phyloP scores from a whole-genome alignment of 2,113 vertebrate species.

The Petrocephalus zakoni region DNA sequence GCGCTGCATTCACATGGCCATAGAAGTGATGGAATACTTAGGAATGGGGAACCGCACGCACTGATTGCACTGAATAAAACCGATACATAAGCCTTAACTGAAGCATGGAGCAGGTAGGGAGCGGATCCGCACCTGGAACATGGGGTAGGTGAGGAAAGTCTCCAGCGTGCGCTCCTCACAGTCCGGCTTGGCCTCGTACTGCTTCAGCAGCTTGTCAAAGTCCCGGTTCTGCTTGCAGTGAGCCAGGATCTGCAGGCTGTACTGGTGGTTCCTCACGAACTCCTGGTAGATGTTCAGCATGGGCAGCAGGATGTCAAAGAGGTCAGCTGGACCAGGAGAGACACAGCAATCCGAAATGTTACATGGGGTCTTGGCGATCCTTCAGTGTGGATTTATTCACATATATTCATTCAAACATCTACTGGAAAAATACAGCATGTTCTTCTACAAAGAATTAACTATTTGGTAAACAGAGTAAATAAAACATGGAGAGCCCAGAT shows the following conservation, averaged over 20 bases:
- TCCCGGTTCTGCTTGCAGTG: slow-evolving; percentile 98
- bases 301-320: slow-evolving; percentile 96
- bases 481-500: background rate
- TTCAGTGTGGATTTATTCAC: background rate
- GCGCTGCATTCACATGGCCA: background rate
- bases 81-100: background rate
- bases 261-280: slow-evolving; percentile 97
- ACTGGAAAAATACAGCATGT: background rate
- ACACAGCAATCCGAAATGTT: background rate
- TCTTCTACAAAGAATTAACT: background rate
- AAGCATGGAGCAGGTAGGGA: background rate
- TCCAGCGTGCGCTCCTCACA: slow-evolving; percentile 95
- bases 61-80: background rate
- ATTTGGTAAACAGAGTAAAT: background rate
- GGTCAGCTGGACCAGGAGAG: slow-evolving; percentile 67
- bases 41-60: background rate
- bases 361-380: background rate
- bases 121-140: slow-evolving; percentile 80
- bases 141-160: slow-evolving; percentile 97
- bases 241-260: slow-evolving; percentile 95
- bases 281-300: slow-evolving; percentile 99
- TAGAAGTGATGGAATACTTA: background rate
- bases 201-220: slow-evolving; percentile 95
- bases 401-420: background rate
- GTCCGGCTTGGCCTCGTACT: slow-evolving; percentile 95